Base-by-base conservation (phyloP, 2,113 vertebrate genomes). In the Rhinolophus sinicus region DNA sequence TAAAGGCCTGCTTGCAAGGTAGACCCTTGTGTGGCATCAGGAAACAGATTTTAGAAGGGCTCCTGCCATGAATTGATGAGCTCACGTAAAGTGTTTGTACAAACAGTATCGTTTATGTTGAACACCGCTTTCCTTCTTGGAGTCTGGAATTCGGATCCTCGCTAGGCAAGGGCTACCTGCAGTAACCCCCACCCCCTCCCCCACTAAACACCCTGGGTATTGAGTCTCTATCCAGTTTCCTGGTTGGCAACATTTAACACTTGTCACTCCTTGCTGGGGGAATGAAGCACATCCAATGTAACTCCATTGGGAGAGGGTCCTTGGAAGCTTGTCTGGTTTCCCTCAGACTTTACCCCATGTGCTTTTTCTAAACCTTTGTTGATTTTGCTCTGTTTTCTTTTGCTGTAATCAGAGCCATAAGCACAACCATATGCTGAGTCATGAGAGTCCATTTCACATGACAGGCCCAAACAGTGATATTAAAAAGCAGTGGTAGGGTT, bases 381-480 rank as follows among this genome's bases (percentile, higher is more conserved):
- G 60, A 80, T 85, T 94, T 87, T 95, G 40, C 44, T 91, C 93
- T 92, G 82, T 88, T 28, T 50, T 35, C 60, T 91, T 91, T 88
- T 35, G 19, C 58, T n/a, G 6, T 54, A 47, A 22, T 38, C 30
- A 60, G 9, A 94, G 4, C 47, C 40, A 14, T 84, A 52, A 88
- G 52, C 64, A 35, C 8, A 67, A 40, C 5, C 73, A 33, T 38
- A 26, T 77, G n/a, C 35, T 75, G 76, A 87, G 14, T n/a, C 22
- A 14, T 16, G n/a, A 75, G 58, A 93, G 13, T 38, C 30, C 28
- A 56, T 86, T 96, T 96, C 22, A 38, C 88, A 78, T 90, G 81
- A 87, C 15, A 81, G 33, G 72, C 6, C 52, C 70, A 85, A 90
- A 84, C 56, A 90, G 76, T 86, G 67, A 15, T 72, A 90, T 75